A percentile compares a stretch with the other conserved stretches of the same genome.
Evolutionary conservation across 1,140 invertebrate genomes (phyloP).

Genomic region (Apolygus lucorum): DNA sequence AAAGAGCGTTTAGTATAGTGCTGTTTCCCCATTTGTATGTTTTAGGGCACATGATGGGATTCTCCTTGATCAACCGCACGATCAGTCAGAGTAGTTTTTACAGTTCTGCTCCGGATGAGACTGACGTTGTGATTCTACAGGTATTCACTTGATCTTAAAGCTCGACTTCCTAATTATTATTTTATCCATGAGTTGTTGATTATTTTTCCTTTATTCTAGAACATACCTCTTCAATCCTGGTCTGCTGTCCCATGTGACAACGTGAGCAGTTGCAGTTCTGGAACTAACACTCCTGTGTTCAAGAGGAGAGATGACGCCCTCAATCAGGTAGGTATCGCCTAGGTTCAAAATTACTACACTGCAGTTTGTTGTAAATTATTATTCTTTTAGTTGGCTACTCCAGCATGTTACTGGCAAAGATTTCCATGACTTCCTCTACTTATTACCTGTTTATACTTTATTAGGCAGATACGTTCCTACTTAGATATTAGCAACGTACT

Average conservation of each 20-base stretch:
- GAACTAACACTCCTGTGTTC: slow-evolving; percentile 9
- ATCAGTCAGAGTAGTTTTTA: slow-evolving; percentile 31
- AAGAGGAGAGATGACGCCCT: not conserved
- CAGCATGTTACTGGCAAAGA: too few relatives aligned
- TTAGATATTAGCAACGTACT: too few relatives aligned
- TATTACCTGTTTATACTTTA: too few relatives aligned
- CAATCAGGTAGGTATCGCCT: slow-evolving; percentile 8
- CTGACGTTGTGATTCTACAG: slow-evolving; percentile 30
- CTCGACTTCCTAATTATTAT: not conserved
- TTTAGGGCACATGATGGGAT: slow-evolving; percentile 23
- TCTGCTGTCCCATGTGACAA: slow-evolving; percentile 21
- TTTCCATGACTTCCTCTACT: too few relatives aligned
- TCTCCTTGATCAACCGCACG: slow-evolving; percentile 19
- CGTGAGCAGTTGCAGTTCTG: slow-evolving; percentile 17
- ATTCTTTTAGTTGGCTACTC: too few relatives aligned
- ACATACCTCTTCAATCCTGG: slow-evolving; percentile 14
- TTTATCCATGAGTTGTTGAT: not conserved
- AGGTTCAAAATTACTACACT: too few relatives aligned
- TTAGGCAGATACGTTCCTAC: too few relatives aligned
- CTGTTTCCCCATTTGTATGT: too few relatives aligned
- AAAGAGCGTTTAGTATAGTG: too few relatives aligned
- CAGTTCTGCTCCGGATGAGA: slow-evolving; percentile 26
- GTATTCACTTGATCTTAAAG: not conserved
- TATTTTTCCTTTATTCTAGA: not conserved
- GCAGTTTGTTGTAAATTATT: too few relatives aligned